Evolutionary conservation across 2,113 vertebrate species (phyloP), one percentile per base, ranked within the genome.

Genomic region (Corydoras sp.): DNA sequence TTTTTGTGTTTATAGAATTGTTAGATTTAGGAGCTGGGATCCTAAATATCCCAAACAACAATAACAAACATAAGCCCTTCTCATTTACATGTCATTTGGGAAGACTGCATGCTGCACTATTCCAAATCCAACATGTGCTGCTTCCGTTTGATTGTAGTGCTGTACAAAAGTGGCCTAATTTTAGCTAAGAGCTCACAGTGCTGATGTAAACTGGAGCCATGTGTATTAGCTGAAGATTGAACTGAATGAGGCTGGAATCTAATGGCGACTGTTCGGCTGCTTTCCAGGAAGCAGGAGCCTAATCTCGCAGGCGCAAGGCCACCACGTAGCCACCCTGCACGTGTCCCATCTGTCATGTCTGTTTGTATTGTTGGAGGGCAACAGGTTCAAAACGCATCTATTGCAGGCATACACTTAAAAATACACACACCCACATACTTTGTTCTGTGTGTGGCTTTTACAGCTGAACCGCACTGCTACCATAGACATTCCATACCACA

Each of bases 101-200:
- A 24, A 43, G 13, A 30, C 59, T 10, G 51, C 51, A 53, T 10
- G 2, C 51, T 10, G 51, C 13, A 53, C 51, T 12, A 14, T 53
- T 53, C 51, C 12, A 56, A 4, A 56, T 56, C 54, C 54, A 4
- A 14, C 54, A n/a, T 56, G 9, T 56, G 13, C 14, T n/a, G 54
- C 56, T 87, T 83, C 77, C 82, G 85, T 82, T 83, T 85, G 88
- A 82, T 79, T 86, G 88, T 85, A 85, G 86, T 86, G 75, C 87
- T 86, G 90, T 83, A 84, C 81, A 76, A 79, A 81, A 77, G 78
- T 90, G 88, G 85, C 87, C 90, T 93, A 89, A 93, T 91, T 93
- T 92, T 90, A 92, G 86, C 85, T 2, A 14, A 6, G 10, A 12
- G 10, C 13, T 53, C 51, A 53, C 10, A 8, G 35, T 8, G 35